Conservation (phyloP, 2,113 vertebrate genomes). For the Columbina picui region DNA sequence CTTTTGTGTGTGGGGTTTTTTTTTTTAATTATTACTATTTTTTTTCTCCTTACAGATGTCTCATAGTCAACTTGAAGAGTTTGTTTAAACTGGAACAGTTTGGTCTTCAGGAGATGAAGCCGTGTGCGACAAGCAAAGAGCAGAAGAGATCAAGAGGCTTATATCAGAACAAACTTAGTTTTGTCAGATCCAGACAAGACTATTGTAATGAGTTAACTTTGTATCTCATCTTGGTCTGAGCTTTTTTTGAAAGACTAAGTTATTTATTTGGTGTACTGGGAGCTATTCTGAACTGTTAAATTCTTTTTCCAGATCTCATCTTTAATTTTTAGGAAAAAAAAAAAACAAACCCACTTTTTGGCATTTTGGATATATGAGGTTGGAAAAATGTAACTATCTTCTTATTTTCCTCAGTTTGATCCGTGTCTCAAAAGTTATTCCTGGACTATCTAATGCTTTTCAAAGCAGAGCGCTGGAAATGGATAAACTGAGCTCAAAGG, state of each 20-base stretch:
- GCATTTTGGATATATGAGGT: background rate
- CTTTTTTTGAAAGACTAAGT: background rate
- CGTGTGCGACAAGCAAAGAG: background rate
- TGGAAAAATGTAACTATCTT: background rate
- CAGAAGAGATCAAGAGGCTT: background rate
- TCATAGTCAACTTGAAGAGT: background rate
- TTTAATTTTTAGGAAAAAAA: background rate
- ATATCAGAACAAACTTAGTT: background rate
- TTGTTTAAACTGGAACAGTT: background rate
- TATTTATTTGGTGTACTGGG: background rate
- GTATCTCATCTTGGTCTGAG: background rate
- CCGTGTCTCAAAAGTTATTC: background rate
- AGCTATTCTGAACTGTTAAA: background rate
- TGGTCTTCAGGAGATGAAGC: background rate
- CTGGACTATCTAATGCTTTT: background rate
- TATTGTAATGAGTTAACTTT: background rate
- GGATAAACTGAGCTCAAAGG: background rate
- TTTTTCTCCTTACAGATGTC: background rate
- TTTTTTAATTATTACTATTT: background rate
- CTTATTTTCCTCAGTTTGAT: background rate
- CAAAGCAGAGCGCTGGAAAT: background rate
- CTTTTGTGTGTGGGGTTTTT: background rate
- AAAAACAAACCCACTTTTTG: background rate
- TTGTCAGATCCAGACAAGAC: constrained; percentile 37
- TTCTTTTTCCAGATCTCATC: background rate